A percentile compares a stretch with the other conserved stretches of the same genome.
Evolutionary conservation across 2,113 vertebrate species (phyloP).

Genomic region (Anoplopoma fimbria): DNA sequence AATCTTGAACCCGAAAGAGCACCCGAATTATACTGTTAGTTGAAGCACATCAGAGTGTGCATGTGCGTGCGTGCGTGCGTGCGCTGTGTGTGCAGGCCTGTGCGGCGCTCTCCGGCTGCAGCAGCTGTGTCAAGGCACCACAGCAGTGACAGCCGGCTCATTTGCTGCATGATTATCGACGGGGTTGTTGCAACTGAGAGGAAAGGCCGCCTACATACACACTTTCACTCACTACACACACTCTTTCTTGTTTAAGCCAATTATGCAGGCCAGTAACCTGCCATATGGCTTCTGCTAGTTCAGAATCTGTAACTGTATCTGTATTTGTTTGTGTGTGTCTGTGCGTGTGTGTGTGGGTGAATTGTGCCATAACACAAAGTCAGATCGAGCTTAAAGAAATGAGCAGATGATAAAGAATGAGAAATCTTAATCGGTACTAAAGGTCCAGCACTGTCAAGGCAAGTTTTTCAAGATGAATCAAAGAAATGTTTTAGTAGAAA

Average conservation of each 20-base stretch:
- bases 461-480: slow-evolving; percentile 14
- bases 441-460: slow-evolving; percentile 3
- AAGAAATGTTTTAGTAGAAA: neutral
- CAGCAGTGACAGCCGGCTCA: slow-evolving; percentile 73
- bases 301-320: slow-evolving; percentile 25
- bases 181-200: slow-evolving; percentile 64
- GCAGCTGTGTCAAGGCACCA: slow-evolving; percentile 61
- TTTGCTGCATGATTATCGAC: slow-evolving; percentile 80
- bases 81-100: neutral
- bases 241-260: slow-evolving; percentile 64
- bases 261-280: slow-evolving; percentile 69
- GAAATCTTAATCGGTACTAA: slow-evolving; percentile 25
- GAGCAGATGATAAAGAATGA: slow-evolving; percentile 44
- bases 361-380: slow-evolving; percentile 57
- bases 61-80: neutral
- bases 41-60: neutral
- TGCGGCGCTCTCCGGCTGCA: slow-evolving; percentile 34
- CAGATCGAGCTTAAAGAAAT: slow-evolving; percentile 22
- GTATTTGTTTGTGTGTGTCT: slow-evolving; percentile 4
- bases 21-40: neutral
- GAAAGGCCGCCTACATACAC: slow-evolving; percentile 42
- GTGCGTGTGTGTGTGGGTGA: slow-evolving; percentile 1
- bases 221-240: slow-evolving; percentile 10
- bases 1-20: neutral
- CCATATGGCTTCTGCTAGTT: slow-evolving; percentile 71